Percentiles rank a stretch among this genome's conserved stretches.
These are phyloP conservation scores for Chelon auratus DNA, from an alignment of 2,797 vertebrate genomes.

Conservation along the genomic window DNA sequence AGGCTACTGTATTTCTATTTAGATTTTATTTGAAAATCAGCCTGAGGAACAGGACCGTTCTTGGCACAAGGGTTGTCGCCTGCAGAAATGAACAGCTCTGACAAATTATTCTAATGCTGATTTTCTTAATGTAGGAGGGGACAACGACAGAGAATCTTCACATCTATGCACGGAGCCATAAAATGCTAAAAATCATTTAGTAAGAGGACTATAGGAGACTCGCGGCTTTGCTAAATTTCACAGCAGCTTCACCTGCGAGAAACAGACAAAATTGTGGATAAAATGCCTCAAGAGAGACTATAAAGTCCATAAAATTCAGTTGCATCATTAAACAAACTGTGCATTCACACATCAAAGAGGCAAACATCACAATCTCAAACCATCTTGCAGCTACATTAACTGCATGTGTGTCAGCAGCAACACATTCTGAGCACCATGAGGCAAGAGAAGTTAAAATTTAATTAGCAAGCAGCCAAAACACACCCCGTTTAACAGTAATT, in stretches of 20 bases:
- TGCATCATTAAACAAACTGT: background rate
- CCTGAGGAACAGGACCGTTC: slow-evolving; percentile 26
- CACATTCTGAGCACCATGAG: background rate
- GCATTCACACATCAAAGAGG: background rate
- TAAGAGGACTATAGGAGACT: slow-evolving; percentile 6
- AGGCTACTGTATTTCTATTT: slow-evolving; percentile 10
- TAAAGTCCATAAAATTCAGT: background rate
- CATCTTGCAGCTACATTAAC: slow-evolving; percentile 4
- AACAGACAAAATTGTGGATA: background rate
- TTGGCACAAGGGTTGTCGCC: slow-evolving; percentile 4
- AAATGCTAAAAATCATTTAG: slow-evolving; percentile 34
- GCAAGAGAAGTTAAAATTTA: slow-evolving; percentile 37
- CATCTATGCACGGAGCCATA: slow-evolving; percentile 11
- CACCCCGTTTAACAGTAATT: slow-evolving; percentile 41
- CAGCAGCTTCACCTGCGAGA: background rate
- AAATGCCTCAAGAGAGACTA: slow-evolving; percentile 13
- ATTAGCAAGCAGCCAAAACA: slow-evolving; percentile 57
- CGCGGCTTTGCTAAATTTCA: slow-evolving; percentile 4
- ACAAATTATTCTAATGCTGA: slow-evolving; percentile 31
- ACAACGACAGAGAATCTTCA: slow-evolving; percentile 31
- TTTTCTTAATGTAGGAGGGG: slow-evolving; percentile 36
- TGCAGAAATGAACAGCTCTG: slow-evolving; percentile 31
- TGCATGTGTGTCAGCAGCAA: slow-evolving; percentile 10
- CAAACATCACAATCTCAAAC: slow-evolving; percentile 6
- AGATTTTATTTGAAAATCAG: slow-evolving; percentile 6